Base-by-base conservation (phyloP, 2,113 vertebrate genomes). In the Dicentrarchus labrax region DNA sequence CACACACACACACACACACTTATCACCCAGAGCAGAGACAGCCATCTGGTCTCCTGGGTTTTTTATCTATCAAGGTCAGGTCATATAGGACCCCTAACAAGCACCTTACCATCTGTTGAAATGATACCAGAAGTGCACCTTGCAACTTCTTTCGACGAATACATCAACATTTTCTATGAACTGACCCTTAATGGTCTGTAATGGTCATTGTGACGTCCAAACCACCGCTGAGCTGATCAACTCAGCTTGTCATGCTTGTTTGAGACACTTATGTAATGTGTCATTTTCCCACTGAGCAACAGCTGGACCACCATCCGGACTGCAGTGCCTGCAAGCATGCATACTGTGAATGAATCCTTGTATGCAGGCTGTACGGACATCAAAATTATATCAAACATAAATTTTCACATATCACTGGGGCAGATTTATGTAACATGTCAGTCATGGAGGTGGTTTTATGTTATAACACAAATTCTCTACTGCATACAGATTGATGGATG, bases 221-320 rank as follows among this genome's bases (percentile, higher is more conserved):
- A 59, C 68, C 22, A 45, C 72, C 0, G 15, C 66, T 56, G 68
- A 73, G 73, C 50, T 41, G 69, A 74, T 56, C 43, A 22, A 59
- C 71, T 62, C 60, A 38, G 86, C 69, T 61, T 1, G 62, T 78
- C 53, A 38, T 76, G 86, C 80, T 87, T 88, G 78, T 82, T 88
- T 86, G 57, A 82, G 68, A 39, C 15, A 5, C 81, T 94, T 89
- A 91, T 65, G 80, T 86, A 83, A 91, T n/a, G 56, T 72, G 59
- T 80, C 62, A 75, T 80, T 76, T 85, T 87, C 82, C 80, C 82
- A 86, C 75, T 16, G 65, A 85, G 81, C 77, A 91, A 82, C 90
- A 92, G 83, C 86, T 89, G 89, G 90, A 78, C 71, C 54, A 51
- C 56, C 72, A 84, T 78, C 51, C 17, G 53, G 71, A 70, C 68